phyloP scores from a whole-genome alignment of 2,888 invertebrate species.

The Cremastinae sp. region DNA sequence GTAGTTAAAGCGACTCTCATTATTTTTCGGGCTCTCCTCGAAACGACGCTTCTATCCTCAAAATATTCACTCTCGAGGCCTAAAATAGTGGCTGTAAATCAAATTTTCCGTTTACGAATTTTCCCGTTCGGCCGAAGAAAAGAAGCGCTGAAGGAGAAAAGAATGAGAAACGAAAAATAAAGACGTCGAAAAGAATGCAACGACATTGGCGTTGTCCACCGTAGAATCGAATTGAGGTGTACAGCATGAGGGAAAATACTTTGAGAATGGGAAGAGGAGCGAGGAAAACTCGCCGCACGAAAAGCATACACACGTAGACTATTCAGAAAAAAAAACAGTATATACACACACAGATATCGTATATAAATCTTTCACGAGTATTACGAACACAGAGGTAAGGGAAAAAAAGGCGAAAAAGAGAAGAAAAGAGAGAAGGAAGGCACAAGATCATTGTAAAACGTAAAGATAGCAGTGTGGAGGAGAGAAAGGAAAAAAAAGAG shows the following conservation, averaged over 20 bases:
- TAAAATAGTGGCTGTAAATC: slow-evolving; percentile 27
- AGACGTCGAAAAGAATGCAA: slow-evolving; percentile 31
- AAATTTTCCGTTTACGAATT: slow-evolving; percentile 34
- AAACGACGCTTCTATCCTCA: slow-evolving; percentile 7
- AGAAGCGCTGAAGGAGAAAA: not conserved
- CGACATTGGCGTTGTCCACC: slow-evolving; percentile 12
- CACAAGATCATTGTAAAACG: slow-evolving; percentile 32
- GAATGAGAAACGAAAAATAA: slow-evolving; percentile 37
- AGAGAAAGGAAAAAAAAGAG: slow-evolving; percentile 46
- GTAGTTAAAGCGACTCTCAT: no score
- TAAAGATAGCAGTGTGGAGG: slow-evolving; percentile 25
- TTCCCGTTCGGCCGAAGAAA: not conserved
- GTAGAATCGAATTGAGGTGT: slow-evolving; percentile 24
- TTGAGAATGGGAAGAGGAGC: slow-evolving; percentile 24
- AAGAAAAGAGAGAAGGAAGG: slow-evolving; percentile 48
- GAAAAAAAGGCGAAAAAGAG: slow-evolving; percentile 18
- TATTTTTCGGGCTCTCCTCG: slow-evolving; percentile 7
- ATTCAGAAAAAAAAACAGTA: slow-evolving; percentile 6
- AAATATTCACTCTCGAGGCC: slow-evolving; percentile 13
- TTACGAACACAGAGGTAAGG: slow-evolving; percentile 3
- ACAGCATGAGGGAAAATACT: slow-evolving; percentile 22
- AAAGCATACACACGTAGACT: not conserved
- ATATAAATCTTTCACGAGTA: slow-evolving; percentile 8
- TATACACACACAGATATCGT: slow-evolving; percentile 1
- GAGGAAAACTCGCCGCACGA: slow-evolving; percentile 26